Evolutionary conservation across 2,797 vertebrate genomes (phyloP), one percentile per base, ranked within the genome.

Genomic region (Acridotheres tristis): DNA sequence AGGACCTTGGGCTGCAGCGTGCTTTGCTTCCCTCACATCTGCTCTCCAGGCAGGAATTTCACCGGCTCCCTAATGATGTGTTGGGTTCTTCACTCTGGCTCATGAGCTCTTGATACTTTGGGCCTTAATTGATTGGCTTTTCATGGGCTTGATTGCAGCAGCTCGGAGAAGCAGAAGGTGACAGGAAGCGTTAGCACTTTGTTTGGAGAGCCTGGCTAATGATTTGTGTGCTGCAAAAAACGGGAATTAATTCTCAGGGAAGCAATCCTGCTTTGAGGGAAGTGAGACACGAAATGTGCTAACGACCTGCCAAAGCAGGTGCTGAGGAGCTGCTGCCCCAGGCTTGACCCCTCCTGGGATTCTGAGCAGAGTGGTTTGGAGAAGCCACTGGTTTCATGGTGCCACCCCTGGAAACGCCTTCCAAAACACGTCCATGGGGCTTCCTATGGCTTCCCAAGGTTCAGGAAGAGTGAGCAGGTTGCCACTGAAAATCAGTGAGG

Each of bases 61-160:
- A 94, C 93, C 81, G 88, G 88, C 79, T 96, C 3, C 0, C 32
- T 97, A 97, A 97, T 94, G 94, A 97, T 97, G 95, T 94, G 91
- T 92, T 96, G 82, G 82, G 95, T 93, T 84, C 93, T 97, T 97
- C 95, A 85, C 75, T 67, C 83, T 34, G 4, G 81, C 78, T 95
- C 94, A 43, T 67, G 84, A 95, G 95, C 90, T 86, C 89, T 94
- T 81, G 71, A 90, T 96, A 91, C 86, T 77, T 66, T 92, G 95
- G 95, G 88, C 66, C 84, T 93, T 97, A 97, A 98, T 96, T 97
- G 97, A 97, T 97, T 94, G 95, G 95, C 89, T 97, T 97, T 95
- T 97, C 95, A 96, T 96, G 97, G 94, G 83, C 59, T 96, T 97
- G 97, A 97, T 98, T 97, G 96, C 93, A 10, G 89, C 91, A 81